A percentile compares a stretch with the other conserved stretches of the same genome.
These are phyloP conservation scores for Myrmophylax atrothorax DNA, from an alignment of 2,113 vertebrate genomes.

Conservation along the genomic window DNA sequence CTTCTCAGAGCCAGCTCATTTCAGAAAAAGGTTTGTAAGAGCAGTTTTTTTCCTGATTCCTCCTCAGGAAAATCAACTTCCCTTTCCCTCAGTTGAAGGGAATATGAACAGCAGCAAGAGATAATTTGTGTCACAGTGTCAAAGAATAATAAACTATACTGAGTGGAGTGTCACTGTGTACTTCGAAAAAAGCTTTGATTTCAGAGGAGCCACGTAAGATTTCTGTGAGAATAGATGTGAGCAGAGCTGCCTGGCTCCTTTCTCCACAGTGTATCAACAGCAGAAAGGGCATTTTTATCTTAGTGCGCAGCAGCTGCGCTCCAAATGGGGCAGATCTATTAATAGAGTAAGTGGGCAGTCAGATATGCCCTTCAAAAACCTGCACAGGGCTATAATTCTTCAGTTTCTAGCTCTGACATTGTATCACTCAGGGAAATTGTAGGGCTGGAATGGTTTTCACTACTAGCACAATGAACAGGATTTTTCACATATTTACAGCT, in stretches of 20 bases:
- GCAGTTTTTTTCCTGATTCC: neutral
- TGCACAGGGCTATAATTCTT: neutral
- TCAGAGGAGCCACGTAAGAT: neutral
- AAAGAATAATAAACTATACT: neutral
- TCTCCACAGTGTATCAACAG: neutral
- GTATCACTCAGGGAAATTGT: neutral
- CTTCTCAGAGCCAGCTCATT: neutral
- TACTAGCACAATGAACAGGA: neutral
- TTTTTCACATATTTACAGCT: neutral
- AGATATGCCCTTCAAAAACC: conserved; percentile 53
- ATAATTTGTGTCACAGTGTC: neutral
- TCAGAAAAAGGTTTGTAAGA: neutral
- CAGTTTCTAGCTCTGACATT: neutral
- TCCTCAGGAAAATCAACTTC: neutral
- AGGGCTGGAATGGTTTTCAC: neutral
- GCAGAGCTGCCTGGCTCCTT: neutral
- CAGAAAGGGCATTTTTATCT: neutral
- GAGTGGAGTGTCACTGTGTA: neutral
- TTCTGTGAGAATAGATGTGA: neutral
- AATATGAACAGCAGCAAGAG: neutral
- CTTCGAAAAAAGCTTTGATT: neutral
- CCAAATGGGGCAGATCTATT: conserved; percentile 29
- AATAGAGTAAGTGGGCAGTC: conserved; percentile 11
- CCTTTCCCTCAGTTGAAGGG: neutral
- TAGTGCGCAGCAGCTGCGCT: fast-evolving